Evolutionary conservation across 1,140 invertebrate species (phyloP).

Genomic region (Sycophaga agraensis): DNA sequence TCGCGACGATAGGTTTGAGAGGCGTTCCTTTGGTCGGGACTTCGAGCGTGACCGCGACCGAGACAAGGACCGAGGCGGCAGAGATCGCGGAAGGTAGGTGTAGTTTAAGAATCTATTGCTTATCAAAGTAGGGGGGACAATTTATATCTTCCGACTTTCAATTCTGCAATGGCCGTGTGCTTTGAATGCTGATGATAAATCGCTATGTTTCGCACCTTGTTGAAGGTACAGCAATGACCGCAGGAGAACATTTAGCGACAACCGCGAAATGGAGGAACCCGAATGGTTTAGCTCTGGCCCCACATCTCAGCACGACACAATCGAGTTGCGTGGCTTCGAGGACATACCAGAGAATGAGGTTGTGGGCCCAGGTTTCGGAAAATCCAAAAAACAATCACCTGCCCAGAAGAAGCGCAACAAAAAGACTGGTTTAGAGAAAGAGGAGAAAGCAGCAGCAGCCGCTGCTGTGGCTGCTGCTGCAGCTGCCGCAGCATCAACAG

Average conservation of each 20-base stretch:
- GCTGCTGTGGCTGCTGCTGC: conserved; percentile 17
- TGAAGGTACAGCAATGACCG: conserved; percentile 51
- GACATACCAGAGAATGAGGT: conserved; percentile 63
- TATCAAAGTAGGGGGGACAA: no score
- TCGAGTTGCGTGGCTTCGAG: conserved; percentile 89
- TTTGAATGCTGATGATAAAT: background rate
- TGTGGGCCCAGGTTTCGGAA: conserved; percentile 36
- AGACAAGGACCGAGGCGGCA: conserved; percentile 16
- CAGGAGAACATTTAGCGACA: conserved; percentile 56
- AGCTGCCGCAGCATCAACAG: conserved; percentile 6
- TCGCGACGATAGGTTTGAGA: conserved; percentile 38
- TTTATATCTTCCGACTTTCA: no score
- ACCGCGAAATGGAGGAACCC: conserved; percentile 62
- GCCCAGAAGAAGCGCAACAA: conserved; percentile 50
- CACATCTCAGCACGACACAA: conserved; percentile 88
- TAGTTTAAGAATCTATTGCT: background rate
- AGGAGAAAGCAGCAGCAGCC: conserved; percentile 25
- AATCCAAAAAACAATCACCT: conserved; percentile 55
- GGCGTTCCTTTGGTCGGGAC: conserved; percentile 60
- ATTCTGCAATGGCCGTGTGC: no score
- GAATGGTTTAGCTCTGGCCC: conserved; percentile 85
- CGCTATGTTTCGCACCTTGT: background rate
- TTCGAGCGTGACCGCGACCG: conserved; percentile 42
- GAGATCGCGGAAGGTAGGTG: conserved; percentile 42
- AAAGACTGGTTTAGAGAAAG: conserved; percentile 44